Base-by-base conservation (phyloP, 2,113 vertebrate species). In the Scartelaos histophorus region DNA sequence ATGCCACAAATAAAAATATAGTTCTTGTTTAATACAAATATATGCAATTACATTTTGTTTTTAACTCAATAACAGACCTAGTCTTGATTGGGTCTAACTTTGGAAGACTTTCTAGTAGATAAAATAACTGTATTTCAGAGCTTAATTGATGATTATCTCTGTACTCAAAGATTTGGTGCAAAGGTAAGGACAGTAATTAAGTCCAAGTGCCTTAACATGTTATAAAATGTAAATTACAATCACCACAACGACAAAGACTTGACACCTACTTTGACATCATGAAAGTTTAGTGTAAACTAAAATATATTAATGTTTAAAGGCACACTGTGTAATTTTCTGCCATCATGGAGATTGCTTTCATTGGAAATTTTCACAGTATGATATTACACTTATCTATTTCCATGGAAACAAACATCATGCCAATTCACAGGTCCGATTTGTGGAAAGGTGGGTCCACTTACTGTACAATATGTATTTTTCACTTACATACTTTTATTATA, bases 301-400 rank as follows among this genome's bases (percentile, higher is more conserved):
- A 56, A 12, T 11, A 56, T 56, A 9, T 56, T 38, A 64, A 58
- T 35, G 43, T 70, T 71, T 67, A n/a, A 53, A 29, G 29, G 29
- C 4, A 4, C 29, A 29, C 29, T 29, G 4, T 29, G 29, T 29
- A 29, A 29, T 29, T 29, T 29, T 29, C 29, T 29, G 29, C 29
- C 29, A 29, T 29, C 29, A 29, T 29, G 29, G 29, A 29, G 29
- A 29, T 29, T 29, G 29, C 29, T 29, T 29, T 29, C 29, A 2
- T 4, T 29, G 29, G 4, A 29, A 29, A 2, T 29, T 29, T 29
- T 29, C 29, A 29, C 29, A 29, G 29, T 29, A 29, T 29, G 29
- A 2, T 29, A 29, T 29, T 29, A 29, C 2, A 29, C 29, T 29
- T 29, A 29, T 29, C 29, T 29, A 29, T 29, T 29, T 29, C 29